Evolutionary conservation across 2,797 vertebrate genomes (phyloP).

Genomic region (Chelidonichthys spinosus): DNA sequence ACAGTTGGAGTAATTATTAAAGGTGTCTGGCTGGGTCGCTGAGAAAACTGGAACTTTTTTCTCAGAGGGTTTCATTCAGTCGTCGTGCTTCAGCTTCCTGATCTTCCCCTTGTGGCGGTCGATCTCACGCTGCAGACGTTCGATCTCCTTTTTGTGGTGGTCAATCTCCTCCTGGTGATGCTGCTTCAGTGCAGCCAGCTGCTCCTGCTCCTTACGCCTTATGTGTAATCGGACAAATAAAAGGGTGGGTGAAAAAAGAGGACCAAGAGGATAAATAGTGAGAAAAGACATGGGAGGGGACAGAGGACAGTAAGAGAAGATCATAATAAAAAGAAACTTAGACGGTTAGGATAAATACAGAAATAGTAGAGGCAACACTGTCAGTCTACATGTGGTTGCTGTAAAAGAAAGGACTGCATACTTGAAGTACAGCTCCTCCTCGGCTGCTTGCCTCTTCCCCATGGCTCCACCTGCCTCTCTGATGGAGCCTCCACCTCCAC

Average conservation of each 20-base stretch:
- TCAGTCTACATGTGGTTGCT: background rate
- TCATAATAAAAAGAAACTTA: background rate
- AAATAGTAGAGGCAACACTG: background rate
- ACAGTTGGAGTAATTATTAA: conserved; percentile 26
- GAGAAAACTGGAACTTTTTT: conserved; percentile 2
- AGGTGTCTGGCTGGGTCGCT: conserved; percentile 13
- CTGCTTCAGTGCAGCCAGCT: conserved; percentile 85
- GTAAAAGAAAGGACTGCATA: conserved; percentile 68
- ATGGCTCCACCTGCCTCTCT: conserved; percentile 92
- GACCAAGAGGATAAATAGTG: background rate
- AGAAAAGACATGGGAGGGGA: background rate
- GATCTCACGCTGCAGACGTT: conserved; percentile 93
- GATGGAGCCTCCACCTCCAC: conserved; percentile 86
- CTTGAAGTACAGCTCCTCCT: conserved; percentile 95
- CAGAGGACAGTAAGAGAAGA: background rate
- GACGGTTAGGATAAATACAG: background rate
- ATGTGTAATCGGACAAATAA: conserved; percentile 6
- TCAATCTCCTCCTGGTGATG: conserved; percentile 94
- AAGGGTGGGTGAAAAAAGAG: background rate
- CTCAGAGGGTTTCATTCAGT: conserved; percentile 72
- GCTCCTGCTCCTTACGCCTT: conserved; percentile 89
- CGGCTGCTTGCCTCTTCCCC: conserved; percentile 89
- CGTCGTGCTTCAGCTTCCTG: conserved; percentile 86
- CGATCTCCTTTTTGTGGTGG: conserved; percentile 92
- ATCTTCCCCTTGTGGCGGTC: conserved; percentile 94